phyloP scores from a whole-genome alignment of 1,140 invertebrate genomes.

The Varroa destructor region DNA sequence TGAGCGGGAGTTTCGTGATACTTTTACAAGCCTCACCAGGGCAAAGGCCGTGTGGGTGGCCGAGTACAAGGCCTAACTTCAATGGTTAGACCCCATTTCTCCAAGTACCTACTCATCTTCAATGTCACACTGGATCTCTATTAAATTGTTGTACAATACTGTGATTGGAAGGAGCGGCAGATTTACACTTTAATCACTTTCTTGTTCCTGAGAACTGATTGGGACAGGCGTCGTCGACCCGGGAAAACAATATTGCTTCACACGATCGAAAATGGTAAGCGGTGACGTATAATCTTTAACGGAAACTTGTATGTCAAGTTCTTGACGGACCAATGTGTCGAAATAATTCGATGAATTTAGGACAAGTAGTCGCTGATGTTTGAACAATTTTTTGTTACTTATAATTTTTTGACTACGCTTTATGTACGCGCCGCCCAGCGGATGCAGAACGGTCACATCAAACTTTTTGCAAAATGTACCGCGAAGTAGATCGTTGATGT shows the following conservation, averaged over 20 bases:
- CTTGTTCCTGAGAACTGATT: background rate
- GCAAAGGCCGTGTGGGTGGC: too few relatives aligned
- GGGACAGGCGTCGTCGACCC: background rate
- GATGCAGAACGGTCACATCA: background rate
- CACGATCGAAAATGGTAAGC: background rate
- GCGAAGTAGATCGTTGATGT: slow-evolving; percentile 1
- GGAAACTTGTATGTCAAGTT: too few relatives aligned
- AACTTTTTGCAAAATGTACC: background rate
- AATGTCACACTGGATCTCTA: too few relatives aligned
- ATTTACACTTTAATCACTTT: too few relatives aligned
- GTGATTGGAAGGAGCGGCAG: too few relatives aligned
- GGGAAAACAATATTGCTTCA: background rate
- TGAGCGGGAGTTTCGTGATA: too few relatives aligned
- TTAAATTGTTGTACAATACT: too few relatives aligned
- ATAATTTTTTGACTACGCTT: background rate
- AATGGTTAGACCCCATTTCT: too few relatives aligned
- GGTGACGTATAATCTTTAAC: background rate
- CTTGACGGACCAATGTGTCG: background rate
- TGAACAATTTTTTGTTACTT: background rate
- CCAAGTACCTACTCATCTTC: too few relatives aligned
- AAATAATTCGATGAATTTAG: background rate
- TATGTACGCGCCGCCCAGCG: background rate
- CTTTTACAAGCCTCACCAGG: too few relatives aligned
- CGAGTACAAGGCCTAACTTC: too few relatives aligned
- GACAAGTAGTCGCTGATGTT: background rate